phyloP scores from a whole-genome alignment of 2,113 vertebrate species.

The Neogale vison region DNA sequence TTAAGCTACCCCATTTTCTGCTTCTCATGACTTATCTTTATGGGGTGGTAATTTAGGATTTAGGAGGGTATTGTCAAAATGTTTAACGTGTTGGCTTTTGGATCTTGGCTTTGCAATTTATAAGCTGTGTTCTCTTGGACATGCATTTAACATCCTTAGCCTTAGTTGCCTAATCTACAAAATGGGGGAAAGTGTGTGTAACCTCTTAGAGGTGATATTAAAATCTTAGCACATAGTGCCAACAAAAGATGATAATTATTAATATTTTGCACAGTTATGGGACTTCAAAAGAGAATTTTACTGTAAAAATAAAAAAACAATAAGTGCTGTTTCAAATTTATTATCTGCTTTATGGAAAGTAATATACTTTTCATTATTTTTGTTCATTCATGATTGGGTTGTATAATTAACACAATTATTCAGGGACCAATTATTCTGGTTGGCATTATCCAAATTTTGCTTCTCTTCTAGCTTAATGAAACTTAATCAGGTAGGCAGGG shows the following conservation, averaged over 20 bases:
- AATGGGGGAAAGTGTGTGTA: not conserved
- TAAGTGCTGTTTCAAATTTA: conserved; percentile 8
- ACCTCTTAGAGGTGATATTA: not conserved
- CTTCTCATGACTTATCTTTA: not conserved
- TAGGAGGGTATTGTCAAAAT: not conserved
- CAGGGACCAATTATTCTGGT: not conserved
- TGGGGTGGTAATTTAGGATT: not conserved
- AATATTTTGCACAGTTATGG: not conserved
- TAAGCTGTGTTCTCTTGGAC: not conserved
- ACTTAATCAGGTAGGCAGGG: not conserved
- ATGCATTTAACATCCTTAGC: not conserved
- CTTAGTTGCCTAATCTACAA: not conserved
- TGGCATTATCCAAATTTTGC: not conserved
- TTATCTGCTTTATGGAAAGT: not conserved
- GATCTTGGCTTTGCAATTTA: not conserved
- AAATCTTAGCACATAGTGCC: not conserved
- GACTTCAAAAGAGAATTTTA: conserved; percentile 22
- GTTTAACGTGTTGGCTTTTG: not conserved
- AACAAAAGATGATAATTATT: not conserved
- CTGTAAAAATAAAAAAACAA: conserved; percentile 12
- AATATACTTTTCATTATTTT: conserved; percentile 41
- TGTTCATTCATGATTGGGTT: not conserved
- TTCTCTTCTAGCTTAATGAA: not conserved
- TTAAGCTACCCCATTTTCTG: conserved; percentile 6
- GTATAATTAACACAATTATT: conserved; percentile 40